Evolutionary conservation across 2,797 vertebrate species (phyloP).

Genomic region (Graptemys geographica): DNA sequence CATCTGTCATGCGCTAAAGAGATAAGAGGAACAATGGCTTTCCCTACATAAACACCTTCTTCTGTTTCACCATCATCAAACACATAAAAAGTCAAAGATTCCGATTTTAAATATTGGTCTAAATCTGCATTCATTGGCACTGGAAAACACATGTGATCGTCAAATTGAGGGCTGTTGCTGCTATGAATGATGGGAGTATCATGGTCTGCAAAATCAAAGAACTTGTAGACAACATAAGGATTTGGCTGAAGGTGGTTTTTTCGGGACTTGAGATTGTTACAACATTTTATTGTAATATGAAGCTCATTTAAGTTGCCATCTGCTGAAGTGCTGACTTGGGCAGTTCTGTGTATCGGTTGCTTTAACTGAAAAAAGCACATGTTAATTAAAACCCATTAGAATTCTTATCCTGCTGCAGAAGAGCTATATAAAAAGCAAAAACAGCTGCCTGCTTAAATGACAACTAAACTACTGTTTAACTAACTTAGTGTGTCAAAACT

Average conservation of each 20-base stretch:
- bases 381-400: conserved; percentile 58
- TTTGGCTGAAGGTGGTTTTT: conserved; percentile 78
- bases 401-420: conserved; percentile 18
- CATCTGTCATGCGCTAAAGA: conserved; percentile 83
- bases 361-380: conserved; percentile 71
- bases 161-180: conserved; percentile 84
- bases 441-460: neutral
- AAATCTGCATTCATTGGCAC: conserved; percentile 84
- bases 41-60: conserved; percentile 87
- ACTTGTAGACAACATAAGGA: conserved; percentile 91
- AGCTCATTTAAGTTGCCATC: conserved; percentile 86
- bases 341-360: conserved; percentile 62
- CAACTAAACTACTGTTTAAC: conserved; percentile 17
- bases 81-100: conserved; percentile 86
- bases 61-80: conserved; percentile 88
- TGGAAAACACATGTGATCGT: conserved; percentile 84
- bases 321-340: conserved; percentile 56
- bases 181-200: conserved; percentile 84
- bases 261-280: conserved; percentile 80
- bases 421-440: conserved; percentile 46
- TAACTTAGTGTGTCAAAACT: neutral
- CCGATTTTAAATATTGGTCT: conserved; percentile 86
- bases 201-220: conserved; percentile 89
- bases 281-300: conserved; percentile 83
- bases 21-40: conserved; percentile 86